Base-by-base conservation (phyloP, 2,797 vertebrate species). In the Acanthiza pusilla region DNA sequence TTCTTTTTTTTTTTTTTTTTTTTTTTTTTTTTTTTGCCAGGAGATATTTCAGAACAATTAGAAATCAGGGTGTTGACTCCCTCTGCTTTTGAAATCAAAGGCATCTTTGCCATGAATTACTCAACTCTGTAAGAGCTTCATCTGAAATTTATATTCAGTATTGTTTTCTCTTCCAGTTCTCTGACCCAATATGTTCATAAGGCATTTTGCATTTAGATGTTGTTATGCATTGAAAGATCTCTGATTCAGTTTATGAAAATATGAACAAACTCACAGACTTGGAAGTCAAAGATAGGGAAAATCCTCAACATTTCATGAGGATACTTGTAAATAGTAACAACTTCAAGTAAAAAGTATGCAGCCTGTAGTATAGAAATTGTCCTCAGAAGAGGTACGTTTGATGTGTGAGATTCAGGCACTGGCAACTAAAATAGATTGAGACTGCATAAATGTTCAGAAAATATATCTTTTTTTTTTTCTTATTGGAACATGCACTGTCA, bases 1-100 rank as follows among this genome's bases (percentile, higher is more conserved):
- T 36, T 36, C 10, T 36, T 36, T 70, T 68, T 60, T 26, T 53
- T 65, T 26, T 74, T 74, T 84, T 73, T 51, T 36, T 36, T 36
- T 36, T 36, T 70, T 68, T 60, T 26, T 53, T 65, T 26, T 74
- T 74, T 84, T 73, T 51, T 65, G 8, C 27, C 25, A 34, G 60
- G 40, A 91, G 47, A 14, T 79, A 30, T 58, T 96, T 85, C 67
- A 80, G 82, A 83, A 88, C 68, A 91, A 86, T 74, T 90, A 91
- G 30, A 75, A 90, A 22, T 58, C 30, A 29, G 71, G 3, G 30
- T 32, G 11, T 80, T 90, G 38, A 58, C 15, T 87, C 0, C 57
- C 74, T 71, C 16, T 19, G 23, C 60, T 86, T 89, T 74, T 83
- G 65, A 92, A 80, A 80, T 47, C 34, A 71, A 67, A 50, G 36